Percentiles rank a stretch among this genome's conserved stretches.
Evolutionary conservation across 2,797 vertebrate species (phyloP).

Genomic region (Channallabes apus): DNA sequence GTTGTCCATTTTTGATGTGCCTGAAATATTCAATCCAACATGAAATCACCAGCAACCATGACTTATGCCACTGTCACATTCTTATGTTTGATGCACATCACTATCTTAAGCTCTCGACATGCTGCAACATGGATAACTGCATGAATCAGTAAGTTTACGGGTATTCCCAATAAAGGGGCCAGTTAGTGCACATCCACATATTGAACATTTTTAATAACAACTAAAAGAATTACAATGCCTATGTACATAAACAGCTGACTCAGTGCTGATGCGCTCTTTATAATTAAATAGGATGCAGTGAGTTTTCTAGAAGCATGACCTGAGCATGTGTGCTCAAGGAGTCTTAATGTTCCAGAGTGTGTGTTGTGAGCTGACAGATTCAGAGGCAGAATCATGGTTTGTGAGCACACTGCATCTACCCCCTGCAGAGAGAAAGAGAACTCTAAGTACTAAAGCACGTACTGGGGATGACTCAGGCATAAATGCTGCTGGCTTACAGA

Average conservation of each 20-base stretch:
- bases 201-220: not conserved
- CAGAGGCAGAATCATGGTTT: slow-evolving; percentile 29
- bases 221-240: not conserved
- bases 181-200: not conserved
- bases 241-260: not conserved
- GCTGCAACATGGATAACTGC: not conserved
- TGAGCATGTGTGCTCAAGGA: slow-evolving; percentile 22
- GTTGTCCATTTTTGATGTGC: not conserved
- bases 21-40: not conserved
- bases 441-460: slow-evolving; percentile 35
- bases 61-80: not conserved
- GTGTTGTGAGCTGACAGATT: slow-evolving; percentile 41
- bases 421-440: slow-evolving; percentile 48
- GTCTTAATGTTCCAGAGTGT: slow-evolving; percentile 43
- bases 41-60: not conserved
- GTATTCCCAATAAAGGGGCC: not conserved
- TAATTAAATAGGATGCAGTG: slow-evolving; percentile 6
- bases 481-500: slow-evolving; percentile 35
- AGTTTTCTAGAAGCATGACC: not conserved
- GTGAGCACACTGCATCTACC: slow-evolving; percentile 31
- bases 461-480: slow-evolving; percentile 48
- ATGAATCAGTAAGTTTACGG: not conserved
- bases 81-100: not conserved
- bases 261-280: not conserved
- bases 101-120: not conserved